phyloP scores from a whole-genome alignment of 2,888 invertebrate species.

The Leptogaster cylindrica region DNA sequence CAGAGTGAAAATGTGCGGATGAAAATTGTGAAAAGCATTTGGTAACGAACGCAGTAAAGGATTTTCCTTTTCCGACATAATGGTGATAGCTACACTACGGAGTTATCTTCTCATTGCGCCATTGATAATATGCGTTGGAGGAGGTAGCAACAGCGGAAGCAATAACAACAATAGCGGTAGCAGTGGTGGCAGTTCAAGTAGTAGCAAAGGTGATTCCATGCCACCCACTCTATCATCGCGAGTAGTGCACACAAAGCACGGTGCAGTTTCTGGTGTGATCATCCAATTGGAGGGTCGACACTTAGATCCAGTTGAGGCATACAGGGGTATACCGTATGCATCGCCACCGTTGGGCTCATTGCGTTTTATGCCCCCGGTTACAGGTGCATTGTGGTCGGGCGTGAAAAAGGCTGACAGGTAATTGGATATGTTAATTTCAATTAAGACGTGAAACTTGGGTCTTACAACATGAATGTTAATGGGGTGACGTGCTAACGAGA shows the following conservation, averaged over 20 bases:
- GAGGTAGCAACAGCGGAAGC: conserved; percentile 52
- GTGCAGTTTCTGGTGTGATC: conserved; percentile 84
- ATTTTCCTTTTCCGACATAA: conserved; percentile 52
- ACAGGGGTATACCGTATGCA: conserved; percentile 93
- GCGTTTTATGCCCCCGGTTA: conserved; percentile 95
- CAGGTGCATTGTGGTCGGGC: conserved; percentile 89
- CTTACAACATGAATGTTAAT: conserved; percentile 29
- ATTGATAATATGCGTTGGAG: conserved; percentile 52
- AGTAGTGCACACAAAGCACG: conserved; percentile 86
- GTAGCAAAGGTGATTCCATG: conserved; percentile 54
- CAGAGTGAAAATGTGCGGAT: conserved; percentile 22
- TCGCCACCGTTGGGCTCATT: conserved; percentile 87
- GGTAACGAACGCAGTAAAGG: conserved; percentile 21
- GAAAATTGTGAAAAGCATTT: conserved; percentile 11
- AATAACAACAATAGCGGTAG: conserved; percentile 51
- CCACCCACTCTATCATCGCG: conserved; percentile 73
- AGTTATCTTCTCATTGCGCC: conserved; percentile 51
- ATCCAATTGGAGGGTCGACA: conserved; percentile 81
- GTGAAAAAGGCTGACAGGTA: conserved; percentile 81
- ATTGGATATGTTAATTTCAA: conserved; percentile 36
- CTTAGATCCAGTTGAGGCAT: conserved; percentile 89
- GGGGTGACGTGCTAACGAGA: conserved; percentile 33
- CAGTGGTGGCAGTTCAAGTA: conserved; percentile 47
- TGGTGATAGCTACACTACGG: conserved; percentile 60
- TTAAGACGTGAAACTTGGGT: conserved; percentile 20